Evolutionary conservation across 2,113 vertebrate species (phyloP).

Genomic region (Archilochus colubris): DNA sequence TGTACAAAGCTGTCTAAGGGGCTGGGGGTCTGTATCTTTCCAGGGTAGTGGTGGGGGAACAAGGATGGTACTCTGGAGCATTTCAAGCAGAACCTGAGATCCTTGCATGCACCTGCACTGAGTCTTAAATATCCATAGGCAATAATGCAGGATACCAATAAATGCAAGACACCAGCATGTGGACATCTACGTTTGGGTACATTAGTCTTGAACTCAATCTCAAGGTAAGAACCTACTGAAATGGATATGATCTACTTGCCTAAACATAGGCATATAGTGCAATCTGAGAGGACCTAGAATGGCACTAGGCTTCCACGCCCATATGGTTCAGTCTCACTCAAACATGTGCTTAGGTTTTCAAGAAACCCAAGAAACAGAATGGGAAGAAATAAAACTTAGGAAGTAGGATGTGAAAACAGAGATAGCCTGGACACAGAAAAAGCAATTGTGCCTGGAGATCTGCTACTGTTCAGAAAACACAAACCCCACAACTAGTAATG

Average conservation of each 20-base stretch:
- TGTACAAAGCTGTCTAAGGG: not conserved
- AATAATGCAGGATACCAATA: not conserved
- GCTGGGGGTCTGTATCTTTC: not conserved
- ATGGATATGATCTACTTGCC: not conserved
- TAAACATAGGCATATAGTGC: not conserved
- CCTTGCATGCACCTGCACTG: not conserved
- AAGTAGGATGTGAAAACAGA: not conserved
- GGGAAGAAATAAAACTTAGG: not conserved
- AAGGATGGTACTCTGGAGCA: not conserved
- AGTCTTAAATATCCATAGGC: not conserved
- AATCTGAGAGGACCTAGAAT: not conserved
- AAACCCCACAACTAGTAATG: not conserved
- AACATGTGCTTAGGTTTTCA: not conserved
- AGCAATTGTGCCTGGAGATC: not conserved
- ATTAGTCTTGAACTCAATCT: not conserved
- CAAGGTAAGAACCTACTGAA: not conserved
- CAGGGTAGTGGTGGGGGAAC: not conserved
- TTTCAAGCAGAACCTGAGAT: not conserved
- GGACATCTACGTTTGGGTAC: not conserved
- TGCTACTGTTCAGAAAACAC: not conserved
- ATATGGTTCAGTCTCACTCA: not conserved
- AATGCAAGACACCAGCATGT: fast-evolving
- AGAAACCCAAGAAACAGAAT: not conserved
- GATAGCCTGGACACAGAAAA: not conserved
- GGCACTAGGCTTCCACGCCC: not conserved